A percentile compares a stretch with the other conserved stretches of the same genome.
phyloP scores from a whole-genome alignment of 2,797 vertebrate genomes.

The Sparus aurata region DNA sequence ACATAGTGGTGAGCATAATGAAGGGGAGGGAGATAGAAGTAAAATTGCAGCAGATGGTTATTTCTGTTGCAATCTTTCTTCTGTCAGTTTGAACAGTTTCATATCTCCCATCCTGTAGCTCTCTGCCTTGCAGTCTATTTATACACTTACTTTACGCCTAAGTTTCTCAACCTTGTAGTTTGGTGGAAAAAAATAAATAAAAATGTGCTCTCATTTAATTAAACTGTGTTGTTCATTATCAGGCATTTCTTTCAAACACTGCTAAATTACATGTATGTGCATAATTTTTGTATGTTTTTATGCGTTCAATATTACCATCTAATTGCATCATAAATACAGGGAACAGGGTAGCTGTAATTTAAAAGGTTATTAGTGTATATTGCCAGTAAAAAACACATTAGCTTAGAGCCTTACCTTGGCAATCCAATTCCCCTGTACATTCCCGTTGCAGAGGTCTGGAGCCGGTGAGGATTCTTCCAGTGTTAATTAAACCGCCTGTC shows the following conservation, averaged over 20 bases:
- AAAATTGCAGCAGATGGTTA: not conserved
- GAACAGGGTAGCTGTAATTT: slow-evolving; percentile 52
- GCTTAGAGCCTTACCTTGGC: slow-evolving; percentile 71
- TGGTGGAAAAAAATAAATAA: not conserved
- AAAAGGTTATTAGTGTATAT: slow-evolving; percentile 69
- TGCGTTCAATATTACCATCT: slow-evolving; percentile 39
- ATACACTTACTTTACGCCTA: not conserved
- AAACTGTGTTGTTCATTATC: slow-evolving; percentile 20
- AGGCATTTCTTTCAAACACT: slow-evolving; percentile 19
- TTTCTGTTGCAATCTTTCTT: not conserved
- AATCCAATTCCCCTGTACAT: slow-evolving; percentile 61
- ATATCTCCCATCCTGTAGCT: not conserved
- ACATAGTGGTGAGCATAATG: not conserved
- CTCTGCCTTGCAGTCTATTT: not conserved
- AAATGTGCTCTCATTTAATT: slow-evolving; percentile 23
- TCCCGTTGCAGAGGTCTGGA: slow-evolving; percentile 61
- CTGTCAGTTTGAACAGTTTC: slow-evolving; percentile 17
- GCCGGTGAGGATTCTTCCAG: slow-evolving; percentile 73
- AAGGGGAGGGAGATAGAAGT: not conserved
- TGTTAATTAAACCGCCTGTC: slow-evolving; percentile 85
- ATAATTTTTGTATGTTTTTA: slow-evolving; percentile 43
- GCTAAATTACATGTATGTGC: slow-evolving; percentile 33
- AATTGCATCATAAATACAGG: slow-evolving; percentile 57
- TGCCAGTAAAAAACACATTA: slow-evolving; percentile 65
- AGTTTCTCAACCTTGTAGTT: not conserved